phyloP scores from a whole-genome alignment of 2,888 invertebrate genomes.

The Baccha elongata region DNA sequence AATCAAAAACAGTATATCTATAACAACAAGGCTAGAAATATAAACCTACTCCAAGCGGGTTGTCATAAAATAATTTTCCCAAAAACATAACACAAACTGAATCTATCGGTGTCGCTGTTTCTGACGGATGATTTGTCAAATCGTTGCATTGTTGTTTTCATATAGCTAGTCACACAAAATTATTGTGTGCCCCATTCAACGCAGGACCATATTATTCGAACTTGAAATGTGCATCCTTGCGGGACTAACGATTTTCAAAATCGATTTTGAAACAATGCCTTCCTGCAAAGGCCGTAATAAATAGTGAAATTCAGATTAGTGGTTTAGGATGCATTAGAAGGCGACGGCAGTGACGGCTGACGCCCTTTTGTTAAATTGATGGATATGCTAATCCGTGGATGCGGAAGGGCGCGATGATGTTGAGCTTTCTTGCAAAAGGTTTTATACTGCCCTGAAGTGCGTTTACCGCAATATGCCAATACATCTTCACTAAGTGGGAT shows the following conservation, averaged over 20 bases:
- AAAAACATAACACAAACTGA: conserved; percentile 41
- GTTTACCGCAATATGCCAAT: conserved; percentile 70
- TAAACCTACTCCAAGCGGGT: conserved; percentile 27
- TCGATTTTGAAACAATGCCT: conserved; percentile 64
- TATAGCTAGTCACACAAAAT: background rate
- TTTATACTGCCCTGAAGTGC: conserved; percentile 39
- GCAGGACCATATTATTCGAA: conserved; percentile 29
- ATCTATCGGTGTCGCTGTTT: conserved; percentile 45
- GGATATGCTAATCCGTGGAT: conserved; percentile 61
- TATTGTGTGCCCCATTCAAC: conserved; percentile 12
- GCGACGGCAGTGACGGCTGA: background rate
- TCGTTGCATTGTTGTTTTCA: conserved; percentile 30
- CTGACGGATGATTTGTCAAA: conserved; percentile 69
- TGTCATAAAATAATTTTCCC: conserved; percentile 60
- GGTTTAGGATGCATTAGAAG: conserved; percentile 67
- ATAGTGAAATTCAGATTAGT: conserved; percentile 62
- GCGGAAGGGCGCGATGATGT: conserved; percentile 31
- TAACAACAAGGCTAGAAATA: conserved; percentile 11
- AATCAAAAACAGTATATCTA: conserved; percentile 71
- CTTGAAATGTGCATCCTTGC: conserved; percentile 61
- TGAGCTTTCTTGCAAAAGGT: conserved; percentile 60
- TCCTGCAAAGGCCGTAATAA: conserved; percentile 25
- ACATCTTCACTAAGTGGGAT: conserved; percentile 70
- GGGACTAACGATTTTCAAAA: conserved; percentile 67
- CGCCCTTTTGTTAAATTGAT: conserved; percentile 62